Evolutionary conservation across 2,113 vertebrate genomes (phyloP).

Genomic region (Erpornis zantholeuca): DNA sequence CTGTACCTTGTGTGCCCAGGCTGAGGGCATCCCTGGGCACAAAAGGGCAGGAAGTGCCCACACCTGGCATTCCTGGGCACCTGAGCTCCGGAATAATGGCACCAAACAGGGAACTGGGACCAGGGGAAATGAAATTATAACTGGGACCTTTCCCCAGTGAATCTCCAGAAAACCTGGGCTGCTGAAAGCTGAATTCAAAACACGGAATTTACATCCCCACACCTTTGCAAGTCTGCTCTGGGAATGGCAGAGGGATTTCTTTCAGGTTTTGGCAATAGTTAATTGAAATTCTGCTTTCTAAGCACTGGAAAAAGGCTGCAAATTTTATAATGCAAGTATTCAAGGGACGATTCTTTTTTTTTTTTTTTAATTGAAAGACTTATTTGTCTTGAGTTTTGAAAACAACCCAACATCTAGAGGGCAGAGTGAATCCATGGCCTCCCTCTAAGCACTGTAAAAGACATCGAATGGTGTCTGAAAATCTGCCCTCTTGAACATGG

Average conservation of each 20-base stretch:
- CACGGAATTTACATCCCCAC: not conserved
- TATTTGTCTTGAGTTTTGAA: conserved; percentile 13
- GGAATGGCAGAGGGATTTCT: not conserved
- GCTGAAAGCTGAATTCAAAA: not conserved
- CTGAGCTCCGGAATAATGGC: not conserved
- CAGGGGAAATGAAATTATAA: not conserved
- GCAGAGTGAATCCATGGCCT: not conserved
- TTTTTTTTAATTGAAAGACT: not conserved
- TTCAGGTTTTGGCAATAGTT: not conserved
- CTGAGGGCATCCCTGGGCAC: not conserved
- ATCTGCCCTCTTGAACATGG: not conserved
- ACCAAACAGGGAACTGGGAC: not conserved
- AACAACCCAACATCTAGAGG: not conserved
- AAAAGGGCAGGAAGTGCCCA: not conserved
- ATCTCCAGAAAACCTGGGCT: not conserved
- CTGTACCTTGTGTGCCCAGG: not conserved
- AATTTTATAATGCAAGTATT: not conserved
- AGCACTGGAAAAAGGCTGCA: not conserved
- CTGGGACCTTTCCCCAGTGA: not conserved
- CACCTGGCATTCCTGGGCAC: not conserved
- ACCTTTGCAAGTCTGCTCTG: not conserved
- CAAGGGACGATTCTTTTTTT: not conserved
- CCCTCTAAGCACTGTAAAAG: not conserved
- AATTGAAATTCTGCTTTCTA: conserved; percentile 21
- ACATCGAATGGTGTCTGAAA: not conserved